Base-by-base conservation (phyloP, 64 coral and sea anemone species). In the Dendrophyllia cribrosa region DNA sequence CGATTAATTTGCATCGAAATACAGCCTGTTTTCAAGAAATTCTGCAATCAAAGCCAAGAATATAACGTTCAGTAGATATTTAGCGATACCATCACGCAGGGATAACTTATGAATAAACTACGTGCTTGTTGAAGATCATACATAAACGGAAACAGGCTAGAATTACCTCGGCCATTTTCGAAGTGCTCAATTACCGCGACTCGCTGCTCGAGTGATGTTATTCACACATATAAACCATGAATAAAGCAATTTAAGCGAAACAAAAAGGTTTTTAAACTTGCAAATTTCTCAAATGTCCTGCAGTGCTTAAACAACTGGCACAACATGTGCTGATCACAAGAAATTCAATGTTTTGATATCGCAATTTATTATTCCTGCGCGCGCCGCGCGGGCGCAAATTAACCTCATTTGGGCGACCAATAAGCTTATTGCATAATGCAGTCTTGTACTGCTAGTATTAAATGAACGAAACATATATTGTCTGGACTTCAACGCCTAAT, bases 1-100 rank as follows among this genome's bases (percentile, higher is more conserved):
- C 92, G 82, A 16, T 87, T 94, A 82, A 97, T 88, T 97, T 97
- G 95, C 95, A 97, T 97, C 77, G 91, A 92, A 93, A 97, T 74
- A 90, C 70, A 88, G 14, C 95, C 95, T 84, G 58, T 68, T 84
- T 68, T 84, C 45, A 84, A 44, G 80, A 84, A 84, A 22, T 63
- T 84, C 80, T 84, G 80, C n/a, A 66, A 67, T 64, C 9, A 51
- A 50, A 84, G 67, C 61, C 17, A 21, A n/a, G 17, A 66, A 66
- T 4, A 46, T n/a, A 17, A 50, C 65, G 45, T 21, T 84, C 10
- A 84, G 80, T 5, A 23, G 13, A 66, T 9, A 67, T 84, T 67
- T 47, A 68, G 8, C 19, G 20, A 13, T 62, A 43, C 9, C 80
- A 67, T 51, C 13, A 68, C 80, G 8, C 46, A 21, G 7, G 9